Base-by-base conservation (phyloP, 2,888 invertebrate species). In the Argyresthia albistria region DNA sequence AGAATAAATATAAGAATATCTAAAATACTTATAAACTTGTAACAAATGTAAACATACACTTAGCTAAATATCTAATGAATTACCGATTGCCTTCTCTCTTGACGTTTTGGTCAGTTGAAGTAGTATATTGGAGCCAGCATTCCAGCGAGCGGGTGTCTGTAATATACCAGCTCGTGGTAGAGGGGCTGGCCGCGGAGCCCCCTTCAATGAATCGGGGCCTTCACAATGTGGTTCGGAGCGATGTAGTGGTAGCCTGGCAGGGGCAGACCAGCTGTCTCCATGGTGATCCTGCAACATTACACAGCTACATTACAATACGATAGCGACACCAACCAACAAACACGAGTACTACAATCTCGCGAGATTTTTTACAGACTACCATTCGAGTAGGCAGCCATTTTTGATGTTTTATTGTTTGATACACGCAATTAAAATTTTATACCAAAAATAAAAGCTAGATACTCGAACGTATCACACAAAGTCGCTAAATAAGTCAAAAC, bases 231-330 rank as follows among this genome's bases (percentile, higher is more conserved):
- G 88, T 95, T 96, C 63, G 96, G 96, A 65, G 95, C 93, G 87
- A 96, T 94, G 90, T 95, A 96, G 86, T 95, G 96, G 89, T 95
- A 96, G 65, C 95, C 95, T 58, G 95, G 94, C 89, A 96, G 92
- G 70, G 95, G 95, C 88, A 96, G 90, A 59, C 96, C 95, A 65
- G 96, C 95, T 54, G 96, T 96, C 90, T 97, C 96, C 95, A 96
- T 95, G 57, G 96, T 95, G 94, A 97, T 96, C 92, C 97, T 97
- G 92, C 57, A 92, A 91, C 80, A 64, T 25, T 25, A 55, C 70
- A 65, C 73, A 2, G 25, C 25, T 25, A 25, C 25, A 25, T 25
- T 25, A 12, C 8, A 50, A n/a, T 1, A 6, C 8, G 11, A 15
- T 47, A 36, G 14, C 47, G n/a, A 14, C 48, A 25, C 25, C 25